These are phyloP conservation scores for Diadema setosum DNA, from an alignment of 35 echinoderm and acorn worm species.

Conservation along the genomic window DNA sequence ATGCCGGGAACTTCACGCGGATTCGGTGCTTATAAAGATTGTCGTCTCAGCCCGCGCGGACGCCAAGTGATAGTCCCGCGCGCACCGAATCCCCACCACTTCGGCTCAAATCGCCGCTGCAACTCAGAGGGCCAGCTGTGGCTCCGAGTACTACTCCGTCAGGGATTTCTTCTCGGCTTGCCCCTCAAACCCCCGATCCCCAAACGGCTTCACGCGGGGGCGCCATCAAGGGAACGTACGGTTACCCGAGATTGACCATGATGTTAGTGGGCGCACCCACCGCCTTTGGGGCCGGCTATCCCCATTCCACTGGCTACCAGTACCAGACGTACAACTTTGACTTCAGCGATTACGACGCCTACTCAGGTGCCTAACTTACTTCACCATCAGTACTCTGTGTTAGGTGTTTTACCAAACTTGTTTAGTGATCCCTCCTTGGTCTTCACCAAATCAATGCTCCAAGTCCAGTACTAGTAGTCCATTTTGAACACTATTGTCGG, in stretches of 20 bases:
- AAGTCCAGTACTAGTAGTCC: too few species aligned
- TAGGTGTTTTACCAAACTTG: too few species aligned
- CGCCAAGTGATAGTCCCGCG: neutral
- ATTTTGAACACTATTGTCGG: too few species aligned
- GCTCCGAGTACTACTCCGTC: neutral
- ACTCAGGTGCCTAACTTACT: neutral
- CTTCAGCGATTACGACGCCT: neutral
- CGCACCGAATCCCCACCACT: too few species aligned
- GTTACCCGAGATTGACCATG: neutral
- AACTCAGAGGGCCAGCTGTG: neutral
- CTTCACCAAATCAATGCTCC: too few species aligned
- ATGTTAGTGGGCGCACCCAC: conserved; percentile 1
- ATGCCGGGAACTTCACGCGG: neutral
- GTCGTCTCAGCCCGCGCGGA: neutral
- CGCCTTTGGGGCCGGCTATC: neutral
- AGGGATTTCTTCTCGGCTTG: neutral
- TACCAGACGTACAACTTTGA: neutral
- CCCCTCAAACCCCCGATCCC: neutral
- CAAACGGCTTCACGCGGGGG: neutral
- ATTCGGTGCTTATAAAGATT: neutral
- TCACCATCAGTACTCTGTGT: neutral
- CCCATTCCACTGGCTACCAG: neutral
- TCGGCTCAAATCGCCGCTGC: too few species aligned
- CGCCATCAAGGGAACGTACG: neutral
- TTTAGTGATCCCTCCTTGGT: too few species aligned